Conservation (phyloP, 2,113 vertebrate genomes). For the Perognathus longimembris region DNA sequence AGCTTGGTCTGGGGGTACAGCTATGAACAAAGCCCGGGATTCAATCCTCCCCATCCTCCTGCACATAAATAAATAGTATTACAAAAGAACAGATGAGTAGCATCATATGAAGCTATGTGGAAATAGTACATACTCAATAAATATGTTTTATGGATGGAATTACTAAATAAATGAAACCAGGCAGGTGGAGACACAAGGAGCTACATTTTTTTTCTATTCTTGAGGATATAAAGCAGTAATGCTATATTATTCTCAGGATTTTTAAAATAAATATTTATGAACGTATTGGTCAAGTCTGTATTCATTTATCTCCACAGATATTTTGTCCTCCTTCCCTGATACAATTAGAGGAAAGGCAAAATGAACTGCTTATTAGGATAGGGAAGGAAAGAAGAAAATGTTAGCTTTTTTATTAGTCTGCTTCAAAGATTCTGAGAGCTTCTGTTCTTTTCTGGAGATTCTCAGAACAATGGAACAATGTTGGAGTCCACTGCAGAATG, state of each 20-base stretch:
- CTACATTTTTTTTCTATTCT: neutral
- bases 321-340: neutral
- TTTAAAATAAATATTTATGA: neutral
- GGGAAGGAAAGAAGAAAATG: neutral
- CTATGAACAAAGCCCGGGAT: too few species aligned
- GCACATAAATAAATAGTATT: too few species aligned
- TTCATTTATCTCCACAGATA: neutral
- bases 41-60: too few species aligned
- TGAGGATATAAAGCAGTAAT: neutral
- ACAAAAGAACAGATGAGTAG: neutral
- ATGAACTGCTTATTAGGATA: neutral
- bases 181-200: neutral
- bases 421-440: neutral
- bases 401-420: neutral
- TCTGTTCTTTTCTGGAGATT: neutral
- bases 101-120: neutral
- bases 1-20: too few species aligned
- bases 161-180: neutral
- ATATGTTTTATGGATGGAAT: neutral
- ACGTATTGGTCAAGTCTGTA: neutral
- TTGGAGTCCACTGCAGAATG: neutral
- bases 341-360: neutral
- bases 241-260: neutral
- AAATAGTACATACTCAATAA: neutral
- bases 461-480: neutral